Base-by-base conservation (phyloP, 1,140 invertebrate genomes). In the Armadillidium nasatum region DNA sequence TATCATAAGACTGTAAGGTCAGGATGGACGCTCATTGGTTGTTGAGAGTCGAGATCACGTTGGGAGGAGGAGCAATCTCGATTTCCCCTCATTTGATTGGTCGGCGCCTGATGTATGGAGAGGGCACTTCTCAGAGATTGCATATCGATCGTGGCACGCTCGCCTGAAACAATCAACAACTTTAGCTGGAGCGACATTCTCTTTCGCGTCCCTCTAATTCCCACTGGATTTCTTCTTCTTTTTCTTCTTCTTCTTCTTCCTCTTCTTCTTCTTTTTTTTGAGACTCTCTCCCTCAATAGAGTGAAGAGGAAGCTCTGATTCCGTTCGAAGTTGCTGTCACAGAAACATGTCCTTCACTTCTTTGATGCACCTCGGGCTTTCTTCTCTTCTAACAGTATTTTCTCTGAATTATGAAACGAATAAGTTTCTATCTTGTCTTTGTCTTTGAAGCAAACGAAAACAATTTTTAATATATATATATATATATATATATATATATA, bases 71-170 rank as follows among this genome's bases (percentile, higher is more conserved):
- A 71, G 74, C 77, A 75, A 75, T 73, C 33, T 66, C 45, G 70
- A 72, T 66, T 75, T 67, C 74, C 44, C 71, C 73, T n/a, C 23
- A 60, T 33, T 43, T 76, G 71, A 78, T 78, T 78, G 77, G 77
- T 69, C 77, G 77, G 23, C 74, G 77, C 77, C 77, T 78, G 77
- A 78, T 78, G 77, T 78, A 78, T 78, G 77, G 77, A 78, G 75
- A 78, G 77, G 77, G 77, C 77, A 78, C 77, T 78, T 78, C 77
- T 75, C 77, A 78, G 77, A 78, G 77, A 78, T 78, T 78, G 77
- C 15, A 78, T 78, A 76, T 75, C 72, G 74, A 76, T 78, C 77
- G 77, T 73, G 77, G 72, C 74, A 74, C 77, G 75, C 77, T 78
- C 77, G 77, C 77, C 77, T 75, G 77, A 76, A 78, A 78, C 77